Evolutionary conservation across 2,888 invertebrate genomes (phyloP).

Genomic region (Chrysolina haemoptera): DNA sequence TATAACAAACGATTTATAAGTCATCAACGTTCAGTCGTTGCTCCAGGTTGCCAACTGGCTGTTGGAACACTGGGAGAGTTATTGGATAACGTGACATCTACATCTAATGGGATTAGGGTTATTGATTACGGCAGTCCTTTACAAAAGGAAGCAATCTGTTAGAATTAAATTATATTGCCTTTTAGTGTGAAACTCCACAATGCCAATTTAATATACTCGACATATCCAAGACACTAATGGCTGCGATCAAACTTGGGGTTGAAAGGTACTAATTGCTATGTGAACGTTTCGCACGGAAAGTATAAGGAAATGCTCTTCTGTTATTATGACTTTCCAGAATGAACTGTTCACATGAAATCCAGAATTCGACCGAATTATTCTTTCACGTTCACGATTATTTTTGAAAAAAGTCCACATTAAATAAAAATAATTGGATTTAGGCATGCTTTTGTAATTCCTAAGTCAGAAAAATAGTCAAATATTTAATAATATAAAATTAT

Average conservation of each 20-base stretch:
- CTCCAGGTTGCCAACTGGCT: constrained; percentile 53
- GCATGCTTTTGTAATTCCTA: no score
- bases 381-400: no score
- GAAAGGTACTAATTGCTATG: constrained; percentile 47
- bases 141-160: constrained; percentile 57
- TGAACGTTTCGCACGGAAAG: constrained; percentile 31
- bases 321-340: not conserved
- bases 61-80: constrained; percentile 51
- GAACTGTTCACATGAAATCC: constrained; percentile 2
- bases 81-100: constrained; percentile 61
- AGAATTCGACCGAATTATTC: no score
- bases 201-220: constrained; percentile 49
- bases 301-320: not conserved
- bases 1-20: constrained; percentile 58
- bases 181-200: constrained; percentile 44
- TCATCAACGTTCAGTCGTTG: constrained; percentile 51
- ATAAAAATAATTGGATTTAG: no score
- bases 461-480: no score
- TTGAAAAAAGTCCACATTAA: no score
- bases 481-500: no score
- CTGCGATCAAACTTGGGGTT: constrained; percentile 41
- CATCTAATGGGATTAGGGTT: constrained; percentile 61
- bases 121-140: constrained; percentile 58
- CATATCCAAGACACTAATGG: constrained; percentile 44
- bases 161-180: constrained; percentile 57